phyloP scores from a whole-genome alignment of 1,140 invertebrate genomes.

The Odontomachus brunneus region DNA sequence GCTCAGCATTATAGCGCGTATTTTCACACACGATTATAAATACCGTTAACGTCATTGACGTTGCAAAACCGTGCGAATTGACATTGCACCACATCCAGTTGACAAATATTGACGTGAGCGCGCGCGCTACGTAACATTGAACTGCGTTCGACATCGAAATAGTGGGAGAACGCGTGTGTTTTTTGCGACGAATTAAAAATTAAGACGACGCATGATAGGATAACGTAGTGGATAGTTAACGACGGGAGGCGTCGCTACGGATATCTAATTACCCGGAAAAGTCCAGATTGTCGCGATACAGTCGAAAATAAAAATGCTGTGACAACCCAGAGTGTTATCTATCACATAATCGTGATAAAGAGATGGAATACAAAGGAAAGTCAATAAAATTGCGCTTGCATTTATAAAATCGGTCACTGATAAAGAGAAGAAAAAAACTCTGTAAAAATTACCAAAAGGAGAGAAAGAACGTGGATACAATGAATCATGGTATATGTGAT shows the following conservation, averaged over 20 bases:
- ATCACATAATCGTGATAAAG: neutral
- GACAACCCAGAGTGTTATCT: neutral
- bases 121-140: neutral
- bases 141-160: neutral
- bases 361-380: too few species aligned
- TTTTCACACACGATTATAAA: conserved; percentile 14
- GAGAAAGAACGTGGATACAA: too few species aligned
- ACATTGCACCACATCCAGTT: neutral
- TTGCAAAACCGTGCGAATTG: conserved; percentile 44
- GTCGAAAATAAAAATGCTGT: conserved; percentile 12
- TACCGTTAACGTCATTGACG: conserved; percentile 23
- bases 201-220: neutral
- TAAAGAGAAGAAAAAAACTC: neutral
- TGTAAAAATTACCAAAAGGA: too few species aligned
- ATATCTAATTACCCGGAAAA: conserved; percentile 15
- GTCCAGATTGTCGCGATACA: neutral
- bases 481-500: too few species aligned
- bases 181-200: neutral
- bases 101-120: conserved; percentile 27
- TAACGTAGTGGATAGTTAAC: conserved; percentile 29
- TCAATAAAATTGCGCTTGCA: neutral
- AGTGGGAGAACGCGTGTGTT: neutral
- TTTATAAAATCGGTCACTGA: neutral
- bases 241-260: neutral
- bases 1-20: neutral